These are phyloP conservation scores for Plebejus argus DNA, from an alignment of 2,888 invertebrate species.

Conservation along the genomic window DNA sequence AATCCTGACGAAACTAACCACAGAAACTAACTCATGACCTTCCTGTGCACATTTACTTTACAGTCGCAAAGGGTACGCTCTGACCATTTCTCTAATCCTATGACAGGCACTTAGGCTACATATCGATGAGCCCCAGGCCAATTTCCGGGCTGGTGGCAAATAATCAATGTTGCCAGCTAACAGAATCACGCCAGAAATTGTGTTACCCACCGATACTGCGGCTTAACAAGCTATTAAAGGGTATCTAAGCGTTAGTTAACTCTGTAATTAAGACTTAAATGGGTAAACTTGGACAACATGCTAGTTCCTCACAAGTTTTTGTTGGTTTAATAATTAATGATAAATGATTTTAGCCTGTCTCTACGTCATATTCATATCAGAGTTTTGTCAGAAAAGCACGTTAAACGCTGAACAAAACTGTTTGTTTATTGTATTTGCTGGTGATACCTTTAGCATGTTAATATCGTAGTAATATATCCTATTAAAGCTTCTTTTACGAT, in stretches of 20 bases:
- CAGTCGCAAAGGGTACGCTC: not conserved
- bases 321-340: too few species aligned
- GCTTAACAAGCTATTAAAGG: conserved; percentile 7
- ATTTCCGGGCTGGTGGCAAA: conserved; percentile 7
- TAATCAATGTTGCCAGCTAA: conserved; percentile 12
- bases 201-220: not conserved
- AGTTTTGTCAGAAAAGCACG: too few species aligned
- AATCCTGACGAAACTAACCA: too few species aligned
- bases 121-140: not conserved
- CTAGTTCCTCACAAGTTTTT: not conserved
- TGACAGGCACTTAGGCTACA: not conserved
- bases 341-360: too few species aligned
- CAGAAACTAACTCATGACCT: not conserved
- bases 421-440: too few species aligned
- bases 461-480: too few species aligned
- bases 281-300: not conserved
- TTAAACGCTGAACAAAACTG: too few species aligned
- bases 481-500: too few species aligned
- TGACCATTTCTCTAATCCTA: not conserved
- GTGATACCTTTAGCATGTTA: too few species aligned
- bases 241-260: conserved; percentile 3
- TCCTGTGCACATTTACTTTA: not conserved
- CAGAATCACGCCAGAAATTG: conserved; percentile 1
- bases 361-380: too few species aligned
- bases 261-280: not conserved